Conservation (phyloP, 2,797 vertebrate species). For the Schizopygopsis pylzovi region DNA sequence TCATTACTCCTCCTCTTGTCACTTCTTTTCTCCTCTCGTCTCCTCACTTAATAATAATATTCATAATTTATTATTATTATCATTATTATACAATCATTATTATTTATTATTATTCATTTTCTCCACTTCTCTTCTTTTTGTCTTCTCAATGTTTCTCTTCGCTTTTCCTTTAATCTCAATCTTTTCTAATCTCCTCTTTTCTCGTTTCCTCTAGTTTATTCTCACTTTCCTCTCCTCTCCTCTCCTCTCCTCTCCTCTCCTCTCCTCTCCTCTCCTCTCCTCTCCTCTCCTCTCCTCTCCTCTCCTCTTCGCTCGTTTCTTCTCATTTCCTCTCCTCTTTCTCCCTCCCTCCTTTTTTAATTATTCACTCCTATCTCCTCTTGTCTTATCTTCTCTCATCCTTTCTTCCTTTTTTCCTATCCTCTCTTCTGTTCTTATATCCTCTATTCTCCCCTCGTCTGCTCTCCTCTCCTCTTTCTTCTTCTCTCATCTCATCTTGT, state of each 20-base stretch:
- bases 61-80: too few species aligned
- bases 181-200: too few species aligned
- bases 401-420: background rate
- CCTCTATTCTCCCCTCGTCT: too few species aligned
- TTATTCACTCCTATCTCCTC: background rate
- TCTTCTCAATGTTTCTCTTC: background rate
- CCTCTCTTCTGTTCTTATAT: background rate
- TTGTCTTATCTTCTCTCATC: background rate
- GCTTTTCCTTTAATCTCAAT: background rate
- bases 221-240: background rate
- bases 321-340: background rate
- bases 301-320: background rate
- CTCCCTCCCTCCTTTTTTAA: too few species aligned
- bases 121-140: background rate
- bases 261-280: background rate
- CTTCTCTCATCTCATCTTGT: background rate
- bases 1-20: background rate
- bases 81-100: too few species aligned
- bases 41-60: too few species aligned
- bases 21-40: background rate
- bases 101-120: background rate
- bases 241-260: too few species aligned
- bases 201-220: too few species aligned
- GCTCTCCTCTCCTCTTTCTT: too few species aligned
- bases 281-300: too few species aligned